Evolutionary conservation across 2,888 invertebrate species (phyloP).

Genomic region (Agrenia bidenticulata): DNA sequence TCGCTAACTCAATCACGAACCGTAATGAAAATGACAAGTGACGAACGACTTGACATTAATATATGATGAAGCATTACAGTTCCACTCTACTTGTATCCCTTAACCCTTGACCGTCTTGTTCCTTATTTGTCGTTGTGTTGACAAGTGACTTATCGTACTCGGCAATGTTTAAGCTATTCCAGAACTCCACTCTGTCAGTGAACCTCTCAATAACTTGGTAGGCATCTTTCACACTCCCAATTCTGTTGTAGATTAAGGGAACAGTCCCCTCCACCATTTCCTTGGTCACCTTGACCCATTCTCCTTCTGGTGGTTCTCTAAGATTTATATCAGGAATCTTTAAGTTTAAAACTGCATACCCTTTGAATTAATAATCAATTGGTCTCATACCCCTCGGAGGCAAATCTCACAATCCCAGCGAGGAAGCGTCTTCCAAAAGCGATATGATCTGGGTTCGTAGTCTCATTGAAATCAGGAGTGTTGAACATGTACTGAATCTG

Average conservation of each 20-base stretch:
- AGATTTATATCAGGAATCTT: background rate
- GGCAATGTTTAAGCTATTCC: conserved; percentile 35
- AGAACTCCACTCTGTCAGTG: conserved; percentile 36
- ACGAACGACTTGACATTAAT: too few species aligned
- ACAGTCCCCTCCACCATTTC: conserved; percentile 26
- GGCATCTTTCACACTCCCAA: conserved; percentile 15
- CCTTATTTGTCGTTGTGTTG: too few species aligned
- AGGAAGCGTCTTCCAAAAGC: conserved; percentile 34
- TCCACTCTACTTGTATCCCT: too few species aligned
- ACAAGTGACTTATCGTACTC: conserved; percentile 30
- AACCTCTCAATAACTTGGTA: conserved; percentile 37
- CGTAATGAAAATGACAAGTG: too few species aligned
- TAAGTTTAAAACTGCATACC: too few species aligned
- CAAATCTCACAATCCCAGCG: conserved; percentile 30
- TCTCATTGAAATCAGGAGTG: conserved; percentile 35
- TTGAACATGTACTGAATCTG: conserved; percentile 46
- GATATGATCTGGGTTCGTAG: conserved; percentile 22
- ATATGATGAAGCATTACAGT: too few species aligned
- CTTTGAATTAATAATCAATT: background rate
- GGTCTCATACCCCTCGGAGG: conserved; percentile 30
- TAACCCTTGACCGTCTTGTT: too few species aligned
- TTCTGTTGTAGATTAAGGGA: conserved; percentile 40
- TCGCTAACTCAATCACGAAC: too few species aligned
- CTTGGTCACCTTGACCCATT: conserved; percentile 28
- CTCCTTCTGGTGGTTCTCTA: conserved; percentile 2